These are phyloP conservation scores for Sceliomorpha sp. DNA, from an alignment of 2,888 invertebrate genomes.

Conservation along the genomic window DNA sequence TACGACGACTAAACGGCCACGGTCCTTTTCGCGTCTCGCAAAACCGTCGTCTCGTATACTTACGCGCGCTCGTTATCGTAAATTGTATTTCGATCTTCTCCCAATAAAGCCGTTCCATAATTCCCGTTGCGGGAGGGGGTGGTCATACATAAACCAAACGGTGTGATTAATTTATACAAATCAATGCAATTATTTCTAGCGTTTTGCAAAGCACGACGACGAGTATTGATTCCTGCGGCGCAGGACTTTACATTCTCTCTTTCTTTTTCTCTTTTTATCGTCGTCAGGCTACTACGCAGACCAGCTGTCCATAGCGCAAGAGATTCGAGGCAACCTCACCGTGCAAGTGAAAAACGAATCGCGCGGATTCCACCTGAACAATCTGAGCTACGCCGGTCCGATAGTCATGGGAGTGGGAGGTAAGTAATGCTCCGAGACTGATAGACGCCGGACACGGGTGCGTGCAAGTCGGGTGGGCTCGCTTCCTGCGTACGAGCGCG, in stretches of 20 bases:
- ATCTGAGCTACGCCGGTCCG: slow-evolving; percentile 97
- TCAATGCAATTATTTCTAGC: not conserved
- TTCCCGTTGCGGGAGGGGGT: too few species aligned
- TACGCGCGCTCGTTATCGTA: too few species aligned
- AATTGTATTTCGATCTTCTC: too few species aligned
- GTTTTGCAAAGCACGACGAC: not conserved
- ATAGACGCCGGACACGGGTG: too few species aligned
- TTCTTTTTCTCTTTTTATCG: too few species aligned
- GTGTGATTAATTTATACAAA: not conserved
- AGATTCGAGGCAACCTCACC: slow-evolving; percentile 89
- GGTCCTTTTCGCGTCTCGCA: too few species aligned
- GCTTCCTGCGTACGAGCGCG: too few species aligned
- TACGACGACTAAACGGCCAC: too few species aligned
- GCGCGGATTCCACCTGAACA: slow-evolving; percentile 91
- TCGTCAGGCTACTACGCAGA: slow-evolving; percentile 90
- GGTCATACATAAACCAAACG: too few species aligned
- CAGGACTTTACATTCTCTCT: slow-evolving; percentile 6
- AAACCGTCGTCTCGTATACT: too few species aligned
- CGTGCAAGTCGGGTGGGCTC: too few species aligned
- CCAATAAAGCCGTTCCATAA: too few species aligned
- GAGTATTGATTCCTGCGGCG: slow-evolving; percentile 5
- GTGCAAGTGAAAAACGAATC: slow-evolving; percentile 90
- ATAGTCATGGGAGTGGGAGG: slow-evolving; percentile 98
- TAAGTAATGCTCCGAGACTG: slow-evolving; percentile 71
- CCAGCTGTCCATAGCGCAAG: slow-evolving; percentile 88